Base-by-base conservation (phyloP, 2,797 vertebrate species). In the Spinibarbus caldwelli region DNA sequence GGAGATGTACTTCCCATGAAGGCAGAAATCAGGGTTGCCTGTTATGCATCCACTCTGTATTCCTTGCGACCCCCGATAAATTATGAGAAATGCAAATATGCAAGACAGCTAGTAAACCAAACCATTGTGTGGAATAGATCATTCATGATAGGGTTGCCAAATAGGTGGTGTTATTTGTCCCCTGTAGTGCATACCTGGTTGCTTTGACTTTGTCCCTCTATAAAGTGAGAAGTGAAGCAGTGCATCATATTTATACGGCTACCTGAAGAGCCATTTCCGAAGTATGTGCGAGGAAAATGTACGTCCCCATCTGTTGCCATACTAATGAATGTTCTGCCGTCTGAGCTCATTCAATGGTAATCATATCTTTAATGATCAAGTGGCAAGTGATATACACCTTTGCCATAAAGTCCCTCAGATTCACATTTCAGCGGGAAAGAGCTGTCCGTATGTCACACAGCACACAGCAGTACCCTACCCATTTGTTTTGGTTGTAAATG, bases 221-320 rank as follows among this genome's bases (percentile, higher is more conserved):
- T 94, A 95, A 95, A 93, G 92, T 94, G 89, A 94, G 91, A 95
- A 96, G 94, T 95, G 96, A 96, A 94, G 97, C 96, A 96, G 96
- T 99, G 97, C 96, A 99, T 99, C 97, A 99, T 98, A 96, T 98
- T 99, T 99, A 98, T 98, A 99, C 95, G 96, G 97, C 97, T 95
- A 96, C 97, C 98, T 96, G 95, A 97, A 98, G 97, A 97, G 96
- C 97, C 96, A 97, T 99, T 99, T 96, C 96, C 91, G 95, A 94
- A 95, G 96, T 96, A 96, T 96, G 96, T 96, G 98, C 96, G 94
- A 95, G 95, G 96, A 96, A 97, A 98, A 97, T 96, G 96, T 96
- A 95, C 93, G 95, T 96, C 95, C 95, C 97, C 98, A 99, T 99
- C 98, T 99, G 98, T 98, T 97, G 96, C 95, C 93, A 92, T 93